Base-by-base conservation (phyloP, 2,797 vertebrate genomes). In the Acropternis orthonyx region DNA sequence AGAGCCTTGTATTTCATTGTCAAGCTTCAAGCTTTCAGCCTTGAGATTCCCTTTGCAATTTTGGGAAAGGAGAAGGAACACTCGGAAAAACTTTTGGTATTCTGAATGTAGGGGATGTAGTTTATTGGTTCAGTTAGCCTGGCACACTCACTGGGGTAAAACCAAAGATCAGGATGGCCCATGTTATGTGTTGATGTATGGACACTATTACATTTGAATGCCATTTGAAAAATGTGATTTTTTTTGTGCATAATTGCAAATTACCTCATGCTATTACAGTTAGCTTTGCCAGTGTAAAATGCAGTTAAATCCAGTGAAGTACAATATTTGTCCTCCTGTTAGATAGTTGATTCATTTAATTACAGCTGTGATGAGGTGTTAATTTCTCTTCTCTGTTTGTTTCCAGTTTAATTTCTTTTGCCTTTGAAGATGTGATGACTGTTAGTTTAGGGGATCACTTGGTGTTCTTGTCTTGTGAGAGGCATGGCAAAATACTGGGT, bases 161-260 rank as follows among this genome's bases (percentile, higher is more conserved):
- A 12, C 8, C 61, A 19, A 9, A 52, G 81, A 48, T 39, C 62
- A 26, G 18, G 14, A 6, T 78, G 30, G 21, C 7, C 18, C 0
- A 0, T 28, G 23, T 54, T 67, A 6, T 1, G 0, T 15, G 7
- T 67, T 0, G 0, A 8, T 71, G 24, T 80, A 37, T 7, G 32
- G 41, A 10, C 23, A 36, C 12, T 46, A 22, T 48, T 76, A 22
- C 17, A 44, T 82, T 67, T 73, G n/a, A 59, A 14, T 69, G n/a
- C 28, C 20, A 8, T 46, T 89, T 73, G 48, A 82, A 92, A 91
- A 87, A 69, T 54, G 7, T 15, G 24, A 11, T 76, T 6, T 2
- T 61, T 88, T 76, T 52, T 55, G 20, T 59, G 59, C 19, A 3
- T 79, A 91, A 79, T 41, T 87, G 59, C 59, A 85, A 76, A 55